A percentile compares a stretch with the other conserved stretches of the same genome.
Conservation (phyloP, 2,797 vertebrate species). For the Lepus oiostolus region DNA sequence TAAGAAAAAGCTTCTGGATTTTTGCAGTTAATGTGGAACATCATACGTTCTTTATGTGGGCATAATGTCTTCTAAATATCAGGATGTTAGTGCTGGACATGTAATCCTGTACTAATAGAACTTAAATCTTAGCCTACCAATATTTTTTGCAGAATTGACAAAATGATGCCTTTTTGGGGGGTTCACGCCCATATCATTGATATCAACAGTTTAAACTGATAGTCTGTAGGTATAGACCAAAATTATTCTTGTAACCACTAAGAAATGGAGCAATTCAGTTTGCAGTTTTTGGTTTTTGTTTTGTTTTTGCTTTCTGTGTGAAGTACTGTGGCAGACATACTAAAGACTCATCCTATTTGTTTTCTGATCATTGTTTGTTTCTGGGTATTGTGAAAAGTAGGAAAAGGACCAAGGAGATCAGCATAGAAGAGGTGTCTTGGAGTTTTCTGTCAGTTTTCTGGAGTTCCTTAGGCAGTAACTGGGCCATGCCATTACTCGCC, state of each 20-base stretch:
- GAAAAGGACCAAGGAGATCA: constrained; percentile 39
- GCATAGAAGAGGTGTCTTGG: constrained; percentile 36
- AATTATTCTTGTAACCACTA: constrained; percentile 37
- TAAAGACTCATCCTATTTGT: constrained; percentile 43
- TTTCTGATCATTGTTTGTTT: constrained; percentile 42
- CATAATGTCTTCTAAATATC: constrained; percentile 47
- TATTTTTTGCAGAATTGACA: constrained; percentile 56
- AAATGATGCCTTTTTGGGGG: background rate
- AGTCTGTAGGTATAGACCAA: constrained; percentile 6
- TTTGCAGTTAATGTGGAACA: constrained; percentile 57
- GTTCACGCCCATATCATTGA: background rate
- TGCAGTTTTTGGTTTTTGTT: background rate
- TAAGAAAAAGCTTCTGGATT: constrained; percentile 36
- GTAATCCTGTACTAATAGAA: constrained; percentile 19
- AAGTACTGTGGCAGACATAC: background rate
- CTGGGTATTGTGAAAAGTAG: background rate
- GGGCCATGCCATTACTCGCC: background rate
- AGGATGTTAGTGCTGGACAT: constrained; percentile 45
- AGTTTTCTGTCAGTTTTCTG: constrained; percentile 4
- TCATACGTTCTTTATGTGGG: constrained; percentile 44
- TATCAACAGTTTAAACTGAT: background rate
- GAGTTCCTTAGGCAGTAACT: constrained; percentile 41
- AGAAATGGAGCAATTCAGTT: constrained; percentile 54
- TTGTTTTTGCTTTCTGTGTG: background rate
- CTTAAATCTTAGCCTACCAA: constrained; percentile 51